These are phyloP conservation scores for Progne subis DNA, from an alignment of 2,113 vertebrate species.

Conservation along the genomic window DNA sequence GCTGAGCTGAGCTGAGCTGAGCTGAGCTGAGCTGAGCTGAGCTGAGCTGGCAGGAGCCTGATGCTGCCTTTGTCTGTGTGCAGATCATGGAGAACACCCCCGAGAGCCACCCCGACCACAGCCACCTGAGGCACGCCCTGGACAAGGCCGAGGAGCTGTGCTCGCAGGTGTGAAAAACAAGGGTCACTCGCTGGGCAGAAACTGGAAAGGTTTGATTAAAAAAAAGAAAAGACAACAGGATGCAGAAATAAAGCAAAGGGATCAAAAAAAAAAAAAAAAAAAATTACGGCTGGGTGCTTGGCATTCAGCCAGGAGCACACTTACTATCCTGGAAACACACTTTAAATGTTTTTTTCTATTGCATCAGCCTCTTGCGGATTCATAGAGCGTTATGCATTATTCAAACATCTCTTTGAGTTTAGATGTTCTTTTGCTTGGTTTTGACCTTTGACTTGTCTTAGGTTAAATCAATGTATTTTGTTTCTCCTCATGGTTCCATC, in stretches of 20 bases:
- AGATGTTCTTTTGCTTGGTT: no score
- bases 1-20: no score
- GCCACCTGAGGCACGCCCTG: constrained; percentile 91
- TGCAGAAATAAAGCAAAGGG: no score
- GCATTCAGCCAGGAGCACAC: background rate
- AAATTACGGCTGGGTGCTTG: background rate
- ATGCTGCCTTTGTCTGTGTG: background rate
- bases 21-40: no score
- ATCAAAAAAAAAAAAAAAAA: background rate
- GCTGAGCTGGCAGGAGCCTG: no score
- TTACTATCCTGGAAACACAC: background rate
- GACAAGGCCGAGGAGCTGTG: constrained; percentile 98
- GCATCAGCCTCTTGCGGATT: background rate
- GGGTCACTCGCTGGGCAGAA: no score
- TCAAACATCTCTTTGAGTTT: background rate
- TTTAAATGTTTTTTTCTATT: no score
- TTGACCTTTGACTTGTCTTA: background rate
- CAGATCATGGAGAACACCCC: constrained; percentile 97
- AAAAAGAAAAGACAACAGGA: background rate
- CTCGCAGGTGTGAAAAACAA: constrained; percentile 76
- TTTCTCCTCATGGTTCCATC: background rate
- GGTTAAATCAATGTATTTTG: background rate
- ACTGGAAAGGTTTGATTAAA: background rate
- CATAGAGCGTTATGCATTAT: background rate
- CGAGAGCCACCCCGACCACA: constrained; percentile 94